A percentile compares a stretch with the other conserved stretches of the same genome.
phyloP scores from a whole-genome alignment of 2,888 invertebrate genomes.

The Agrenia bidenticulata region DNA sequence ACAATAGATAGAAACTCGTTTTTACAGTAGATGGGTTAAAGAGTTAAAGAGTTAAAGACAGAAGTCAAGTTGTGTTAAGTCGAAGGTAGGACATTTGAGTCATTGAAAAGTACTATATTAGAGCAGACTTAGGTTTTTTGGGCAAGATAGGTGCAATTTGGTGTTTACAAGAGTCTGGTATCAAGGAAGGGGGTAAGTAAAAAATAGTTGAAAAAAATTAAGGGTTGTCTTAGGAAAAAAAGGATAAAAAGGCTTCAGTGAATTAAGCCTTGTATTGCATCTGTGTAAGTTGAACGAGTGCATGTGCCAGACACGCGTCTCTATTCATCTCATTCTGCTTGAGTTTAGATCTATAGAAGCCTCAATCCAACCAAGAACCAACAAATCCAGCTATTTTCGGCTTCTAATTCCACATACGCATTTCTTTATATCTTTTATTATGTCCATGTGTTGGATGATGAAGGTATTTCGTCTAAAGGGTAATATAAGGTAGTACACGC shows the following conservation, averaged over 20 bases:
- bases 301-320: conserved; percentile 53
- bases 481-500: no score
- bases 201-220: conserved; percentile 36
- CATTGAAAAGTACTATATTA: conserved; percentile 15
- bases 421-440: conserved; percentile 4
- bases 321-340: conserved; percentile 38
- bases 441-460: conserved; percentile 7
- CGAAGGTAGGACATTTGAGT: neutral
- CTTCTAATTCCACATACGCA: conserved; percentile 14
- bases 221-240: conserved; percentile 43
- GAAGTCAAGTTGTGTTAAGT: conserved; percentile 1
- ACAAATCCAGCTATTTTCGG: conserved; percentile 21
- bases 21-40: no score
- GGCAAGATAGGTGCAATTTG: conserved; percentile 49
- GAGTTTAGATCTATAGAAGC: conserved; percentile 17
- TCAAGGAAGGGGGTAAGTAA: conserved; percentile 37
- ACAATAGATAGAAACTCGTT: no score
- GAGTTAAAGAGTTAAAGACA: neutral
- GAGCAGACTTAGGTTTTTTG: neutral
- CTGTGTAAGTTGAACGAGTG: conserved; percentile 45
- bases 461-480: neutral
- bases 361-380: conserved; percentile 17
- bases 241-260: conserved; percentile 48
- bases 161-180: conserved; percentile 49
- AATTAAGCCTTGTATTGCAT: conserved; percentile 51